Evolutionary conservation across 2,888 invertebrate species (phyloP).

Genomic region (Epinotia demarniana): DNA sequence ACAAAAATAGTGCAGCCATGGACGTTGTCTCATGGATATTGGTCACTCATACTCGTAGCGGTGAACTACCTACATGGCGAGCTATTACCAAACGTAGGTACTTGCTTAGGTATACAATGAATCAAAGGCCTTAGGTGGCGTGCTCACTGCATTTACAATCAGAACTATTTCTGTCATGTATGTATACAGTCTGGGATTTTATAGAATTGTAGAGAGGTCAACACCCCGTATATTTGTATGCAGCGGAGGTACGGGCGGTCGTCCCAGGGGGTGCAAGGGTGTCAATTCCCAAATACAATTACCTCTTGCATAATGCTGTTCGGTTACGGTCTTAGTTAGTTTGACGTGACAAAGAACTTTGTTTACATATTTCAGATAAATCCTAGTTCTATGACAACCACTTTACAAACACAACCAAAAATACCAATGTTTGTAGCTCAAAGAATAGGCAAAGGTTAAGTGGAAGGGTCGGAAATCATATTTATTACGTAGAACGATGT

Average conservation of each 20-base stretch:
- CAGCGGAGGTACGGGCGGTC: constrained; percentile 23
- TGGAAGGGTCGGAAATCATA: too few species aligned
- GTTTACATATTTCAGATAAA: not conserved
- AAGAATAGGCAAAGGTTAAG: too few species aligned
- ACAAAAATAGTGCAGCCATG: too few species aligned
- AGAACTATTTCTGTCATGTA: constrained; percentile 25
- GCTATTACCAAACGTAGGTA: not conserved
- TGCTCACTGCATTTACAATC: constrained; percentile 8
- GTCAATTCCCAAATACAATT: constrained; percentile 41
- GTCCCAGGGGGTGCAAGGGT: constrained; percentile 36
- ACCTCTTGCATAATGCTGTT: constrained; percentile 21
- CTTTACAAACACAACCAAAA: too few species aligned
- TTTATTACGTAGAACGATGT: too few species aligned
- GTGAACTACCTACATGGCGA: not conserved
- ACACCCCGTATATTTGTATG: constrained; percentile 36
- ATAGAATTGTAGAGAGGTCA: constrained; percentile 28
- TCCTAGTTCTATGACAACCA: not conserved
- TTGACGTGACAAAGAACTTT: not conserved
- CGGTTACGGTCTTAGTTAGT: not conserved
- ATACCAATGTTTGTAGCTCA: too few species aligned
- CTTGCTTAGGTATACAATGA: constrained; percentile 3
- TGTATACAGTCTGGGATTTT: constrained; percentile 22
- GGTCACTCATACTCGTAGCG: not conserved
- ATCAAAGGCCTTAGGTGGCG: constrained; percentile 19
- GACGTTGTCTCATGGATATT: not conserved